These are phyloP conservation scores for Lophochroa leadbeateri DNA, from an alignment of 2,113 vertebrate genomes.

Conservation along the genomic window DNA sequence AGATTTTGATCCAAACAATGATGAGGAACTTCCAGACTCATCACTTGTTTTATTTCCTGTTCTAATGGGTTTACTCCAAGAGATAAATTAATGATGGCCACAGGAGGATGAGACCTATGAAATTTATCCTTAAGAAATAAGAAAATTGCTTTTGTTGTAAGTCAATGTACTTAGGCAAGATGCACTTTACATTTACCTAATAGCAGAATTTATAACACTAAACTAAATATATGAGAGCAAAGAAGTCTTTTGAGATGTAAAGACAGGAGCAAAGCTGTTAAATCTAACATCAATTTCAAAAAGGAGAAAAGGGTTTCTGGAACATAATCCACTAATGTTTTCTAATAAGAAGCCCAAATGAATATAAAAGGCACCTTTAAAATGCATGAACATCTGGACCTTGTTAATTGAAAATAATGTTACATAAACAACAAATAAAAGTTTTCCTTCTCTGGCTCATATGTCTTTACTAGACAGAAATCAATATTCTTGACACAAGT, in stretches of 20 bases:
- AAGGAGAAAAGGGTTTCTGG: conserved; percentile 24
- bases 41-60: not conserved
- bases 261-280: conserved; percentile 13
- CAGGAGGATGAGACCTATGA: not conserved
- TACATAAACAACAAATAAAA: conserved; percentile 66
- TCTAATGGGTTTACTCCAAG: not conserved
- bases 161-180: not conserved
- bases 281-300: conserved; percentile 30
- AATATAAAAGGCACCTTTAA: conserved; percentile 61
- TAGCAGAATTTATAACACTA: not conserved
- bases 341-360: conserved; percentile 58
- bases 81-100: not conserved
- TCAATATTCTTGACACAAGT: conserved; percentile 62
- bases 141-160: not conserved
- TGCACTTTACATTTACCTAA: conserved; percentile 9
- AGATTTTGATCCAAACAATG: not conserved
- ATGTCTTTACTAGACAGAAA: conserved; percentile 59
- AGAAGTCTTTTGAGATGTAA: conserved; percentile 17
- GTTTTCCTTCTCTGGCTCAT: conserved; percentile 44
- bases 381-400: conserved; percentile 68
- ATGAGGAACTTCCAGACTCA: not conserved
- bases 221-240: not conserved
- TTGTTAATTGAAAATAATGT: conserved; percentile 71
- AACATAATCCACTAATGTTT: conserved; percentile 32
- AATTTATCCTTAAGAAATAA: not conserved